Conservation (phyloP, 2,797 vertebrate genomes). For the Sebastes itinus region DNA sequence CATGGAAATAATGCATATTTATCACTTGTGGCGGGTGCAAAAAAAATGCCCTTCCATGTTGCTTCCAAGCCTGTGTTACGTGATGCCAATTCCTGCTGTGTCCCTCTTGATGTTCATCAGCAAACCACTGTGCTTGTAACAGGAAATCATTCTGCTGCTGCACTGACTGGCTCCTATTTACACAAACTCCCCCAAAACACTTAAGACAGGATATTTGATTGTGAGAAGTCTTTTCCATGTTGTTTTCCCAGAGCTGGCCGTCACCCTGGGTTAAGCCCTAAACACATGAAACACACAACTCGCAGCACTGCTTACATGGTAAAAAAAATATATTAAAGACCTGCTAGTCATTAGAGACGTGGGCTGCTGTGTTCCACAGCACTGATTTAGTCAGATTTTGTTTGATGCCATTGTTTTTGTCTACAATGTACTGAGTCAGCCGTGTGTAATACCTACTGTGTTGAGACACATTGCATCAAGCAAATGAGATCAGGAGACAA, state of each 20-base stretch:
- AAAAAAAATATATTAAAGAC: conserved; percentile 40
- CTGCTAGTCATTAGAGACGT: conserved; percentile 48
- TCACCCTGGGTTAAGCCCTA: conserved; percentile 66
- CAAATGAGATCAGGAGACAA: conserved; percentile 54
- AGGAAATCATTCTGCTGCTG: conserved; percentile 77
- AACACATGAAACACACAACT: conserved; percentile 69
- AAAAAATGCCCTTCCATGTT: conserved; percentile 32
- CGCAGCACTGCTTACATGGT: conserved; percentile 24
- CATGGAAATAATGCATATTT: conserved; percentile 35
- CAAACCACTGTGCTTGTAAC: conserved; percentile 68
- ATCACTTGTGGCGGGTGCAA: conserved; percentile 5
- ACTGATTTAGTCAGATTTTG: conserved; percentile 33
- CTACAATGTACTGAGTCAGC: conserved; percentile 31
- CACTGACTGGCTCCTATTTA: conserved; percentile 74
- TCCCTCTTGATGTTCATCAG: conserved; percentile 67
- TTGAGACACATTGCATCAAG: conserved; percentile 21
- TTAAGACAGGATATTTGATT: conserved; percentile 80
- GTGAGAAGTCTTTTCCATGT: conserved; percentile 71
- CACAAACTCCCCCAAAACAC: conserved; percentile 77
- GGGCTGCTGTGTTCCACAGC: conserved; percentile 6
- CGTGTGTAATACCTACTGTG: conserved; percentile 23
- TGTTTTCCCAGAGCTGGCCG: conserved; percentile 69
- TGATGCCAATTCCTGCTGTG: conserved; percentile 45
- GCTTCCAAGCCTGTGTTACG: conserved; percentile 30
- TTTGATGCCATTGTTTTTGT: conserved; percentile 62